Evolutionary conservation across 2,888 invertebrate genomes (phyloP).

Genomic region (Ptilodon capucinus): DNA sequence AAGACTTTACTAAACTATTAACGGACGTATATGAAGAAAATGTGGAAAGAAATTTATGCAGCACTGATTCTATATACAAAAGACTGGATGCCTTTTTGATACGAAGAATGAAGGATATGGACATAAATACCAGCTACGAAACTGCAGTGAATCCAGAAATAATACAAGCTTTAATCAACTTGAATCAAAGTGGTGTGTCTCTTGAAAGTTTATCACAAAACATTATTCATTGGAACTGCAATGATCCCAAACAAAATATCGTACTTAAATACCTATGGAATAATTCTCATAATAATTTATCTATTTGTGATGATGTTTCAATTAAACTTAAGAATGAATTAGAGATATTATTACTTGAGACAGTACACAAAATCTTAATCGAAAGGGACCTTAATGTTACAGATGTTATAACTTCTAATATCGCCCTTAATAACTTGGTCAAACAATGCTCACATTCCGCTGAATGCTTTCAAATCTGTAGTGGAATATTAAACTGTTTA

Average conservation of each 20-base stretch:
- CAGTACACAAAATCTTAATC: conserved; percentile 37
- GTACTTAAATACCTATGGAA: conserved; percentile 57
- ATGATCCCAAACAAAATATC: conserved; percentile 29
- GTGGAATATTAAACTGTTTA: conserved; percentile 54
- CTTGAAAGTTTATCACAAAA: conserved; percentile 42
- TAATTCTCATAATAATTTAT: conserved; percentile 13
- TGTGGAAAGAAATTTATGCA: conserved; percentile 15
- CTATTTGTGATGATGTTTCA: conserved; percentile 46
- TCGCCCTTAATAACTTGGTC: conserved; percentile 37
- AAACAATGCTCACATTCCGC: conserved; percentile 51
- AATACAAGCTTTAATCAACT: conserved; percentile 61
- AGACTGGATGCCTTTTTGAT: conserved; percentile 60
- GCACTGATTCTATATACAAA: conserved; percentile 32
- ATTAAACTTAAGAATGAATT: conserved; percentile 62
- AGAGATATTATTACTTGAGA: conserved; percentile 50
- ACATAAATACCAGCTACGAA: conserved; percentile 41
- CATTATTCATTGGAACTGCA: conserved; percentile 47
- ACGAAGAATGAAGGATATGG: conserved; percentile 46
- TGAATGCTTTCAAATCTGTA: conserved; percentile 64
- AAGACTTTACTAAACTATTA: conserved; percentile 48
- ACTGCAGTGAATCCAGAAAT: conserved; percentile 55
- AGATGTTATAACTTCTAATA: conserved; percentile 31
- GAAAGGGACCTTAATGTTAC: conserved; percentile 31
- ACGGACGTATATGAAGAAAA: conserved; percentile 46
- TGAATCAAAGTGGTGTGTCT: conserved; percentile 41